phyloP scores from a whole-genome alignment of 2,797 vertebrate genomes.

The Paramormyrops hopkinsi region DNA sequence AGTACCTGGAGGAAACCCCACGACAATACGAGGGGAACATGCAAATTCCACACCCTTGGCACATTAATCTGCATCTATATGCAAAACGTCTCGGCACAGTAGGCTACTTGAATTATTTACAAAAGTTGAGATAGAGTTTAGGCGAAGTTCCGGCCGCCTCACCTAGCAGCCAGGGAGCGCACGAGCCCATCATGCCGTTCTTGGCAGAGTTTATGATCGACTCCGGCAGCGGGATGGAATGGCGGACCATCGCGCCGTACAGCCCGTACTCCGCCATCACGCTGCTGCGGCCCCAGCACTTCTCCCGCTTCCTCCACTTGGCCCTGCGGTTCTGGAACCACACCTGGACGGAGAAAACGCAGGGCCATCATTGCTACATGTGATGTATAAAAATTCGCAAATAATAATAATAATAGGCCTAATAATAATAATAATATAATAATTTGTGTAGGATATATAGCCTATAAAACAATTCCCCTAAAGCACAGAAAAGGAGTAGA shows the following conservation, averaged over 20 bases:
- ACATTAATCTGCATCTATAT: not conserved
- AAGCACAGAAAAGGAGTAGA: not conserved
- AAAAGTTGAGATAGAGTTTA: not conserved
- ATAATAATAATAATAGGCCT: too few relatives aligned
- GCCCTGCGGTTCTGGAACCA: constrained; percentile 85
- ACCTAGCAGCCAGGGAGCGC: constrained; percentile 79
- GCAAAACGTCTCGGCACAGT: not conserved
- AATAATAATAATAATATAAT: too few relatives aligned
- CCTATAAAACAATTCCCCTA: not conserved
- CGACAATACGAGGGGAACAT: not conserved
- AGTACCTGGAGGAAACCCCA: not conserved
- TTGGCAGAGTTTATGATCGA: constrained; percentile 71
- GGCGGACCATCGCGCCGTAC: constrained; percentile 80
- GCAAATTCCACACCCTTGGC: not conserved
- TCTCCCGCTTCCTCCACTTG: constrained; percentile 81
- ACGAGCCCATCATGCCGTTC: constrained; percentile 69
- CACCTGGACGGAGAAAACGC: constrained; percentile 54
- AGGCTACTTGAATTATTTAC: not conserved
- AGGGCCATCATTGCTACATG: not conserved
- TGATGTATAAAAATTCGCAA: not conserved
- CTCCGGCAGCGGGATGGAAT: constrained; percentile 77
- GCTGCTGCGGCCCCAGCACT: constrained; percentile 80
- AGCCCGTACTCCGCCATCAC: constrained; percentile 82
- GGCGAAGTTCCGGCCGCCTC: constrained; percentile 51
- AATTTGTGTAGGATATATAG: too few relatives aligned